phyloP scores from a whole-genome alignment of 2,888 invertebrate species.

The Apotomis turbidana region DNA sequence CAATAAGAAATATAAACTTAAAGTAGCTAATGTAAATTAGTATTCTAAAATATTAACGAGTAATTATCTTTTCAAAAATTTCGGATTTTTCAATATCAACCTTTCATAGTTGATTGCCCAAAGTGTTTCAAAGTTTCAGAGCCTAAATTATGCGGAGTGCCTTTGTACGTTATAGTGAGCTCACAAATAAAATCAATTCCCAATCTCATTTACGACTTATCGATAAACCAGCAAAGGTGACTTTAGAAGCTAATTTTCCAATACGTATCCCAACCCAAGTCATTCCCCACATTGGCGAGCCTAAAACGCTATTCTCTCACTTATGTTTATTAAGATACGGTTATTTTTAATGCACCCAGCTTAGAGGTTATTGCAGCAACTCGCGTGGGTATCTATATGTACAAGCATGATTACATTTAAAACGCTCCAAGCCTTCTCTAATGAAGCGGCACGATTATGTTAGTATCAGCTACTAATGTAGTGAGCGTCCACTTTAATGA shows the following conservation, averaged over 20 bases:
- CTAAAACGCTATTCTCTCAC: background rate
- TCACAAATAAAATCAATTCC: conserved; percentile 28
- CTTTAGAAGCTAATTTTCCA: conserved; percentile 29
- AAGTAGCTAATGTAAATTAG: too few relatives aligned
- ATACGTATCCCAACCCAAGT: conserved; percentile 1
- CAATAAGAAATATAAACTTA: too few relatives aligned
- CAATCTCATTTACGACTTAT: conserved; percentile 28
- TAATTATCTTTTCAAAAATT: too few relatives aligned
- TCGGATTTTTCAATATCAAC: background rate
- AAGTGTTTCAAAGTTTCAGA: background rate
- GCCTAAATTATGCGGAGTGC: background rate
- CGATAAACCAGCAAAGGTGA: conserved; percentile 21
- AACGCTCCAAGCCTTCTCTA: conserved; percentile 60
- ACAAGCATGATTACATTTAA: conserved; percentile 55
- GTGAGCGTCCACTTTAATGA: conserved; percentile 49
- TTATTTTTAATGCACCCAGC: conserved; percentile 4
- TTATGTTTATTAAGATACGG: background rate
- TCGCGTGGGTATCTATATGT: conserved; percentile 15
- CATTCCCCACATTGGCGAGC: too few relatives aligned
- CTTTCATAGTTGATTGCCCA: background rate
- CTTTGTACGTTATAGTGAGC: conserved; percentile 7
- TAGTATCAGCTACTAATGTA: conserved; percentile 59
- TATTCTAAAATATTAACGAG: too few relatives aligned
- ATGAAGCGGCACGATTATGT: conserved; percentile 61
- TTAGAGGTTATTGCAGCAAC: background rate